Evolutionary conservation across 2,888 invertebrate genomes (phyloP).

Genomic region (Drosophila incognita): DNA sequence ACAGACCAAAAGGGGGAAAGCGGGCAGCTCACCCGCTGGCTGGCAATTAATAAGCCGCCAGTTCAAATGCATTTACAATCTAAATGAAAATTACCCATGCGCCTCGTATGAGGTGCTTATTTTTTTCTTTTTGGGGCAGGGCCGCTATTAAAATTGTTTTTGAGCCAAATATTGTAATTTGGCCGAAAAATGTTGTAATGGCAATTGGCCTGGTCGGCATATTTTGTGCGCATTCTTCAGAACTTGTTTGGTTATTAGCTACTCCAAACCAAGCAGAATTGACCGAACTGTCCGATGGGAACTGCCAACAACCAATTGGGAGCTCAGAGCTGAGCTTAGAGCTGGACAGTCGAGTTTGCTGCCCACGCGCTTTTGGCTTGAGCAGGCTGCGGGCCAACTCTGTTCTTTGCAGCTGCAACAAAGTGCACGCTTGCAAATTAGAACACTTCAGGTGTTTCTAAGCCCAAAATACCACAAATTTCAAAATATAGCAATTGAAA

Average conservation of each 20-base stretch:
- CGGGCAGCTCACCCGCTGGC: conserved; percentile 41
- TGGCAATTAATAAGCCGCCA: conserved; percentile 59
- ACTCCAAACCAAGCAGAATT: background rate
- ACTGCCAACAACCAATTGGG: background rate
- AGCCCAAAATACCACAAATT: background rate
- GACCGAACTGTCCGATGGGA: conserved; percentile 4
- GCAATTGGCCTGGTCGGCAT: conserved; percentile 52
- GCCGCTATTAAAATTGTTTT: conserved; percentile 43
- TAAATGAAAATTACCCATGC: conserved; percentile 48
- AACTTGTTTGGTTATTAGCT: conserved; percentile 44
- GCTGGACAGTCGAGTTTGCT: conserved; percentile 58
- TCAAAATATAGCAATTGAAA: background rate
- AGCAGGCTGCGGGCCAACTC: background rate
- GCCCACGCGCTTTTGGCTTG: conserved; percentile 42
- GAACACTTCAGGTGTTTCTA: background rate
- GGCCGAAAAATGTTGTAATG: conserved; percentile 56
- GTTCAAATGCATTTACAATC: conserved; percentile 49
- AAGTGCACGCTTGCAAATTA: background rate
- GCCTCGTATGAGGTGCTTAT: conserved; percentile 19
- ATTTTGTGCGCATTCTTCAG: conserved; percentile 58
- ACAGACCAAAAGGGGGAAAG: background rate
- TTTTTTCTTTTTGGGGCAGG: conserved; percentile 1
- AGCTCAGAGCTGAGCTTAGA: background rate
- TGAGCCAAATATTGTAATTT: conserved; percentile 52
- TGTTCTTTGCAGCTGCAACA: conserved; percentile 8